Evolutionary conservation across 2,113 vertebrate genomes (phyloP).

Genomic region (Sula dactylatra): DNA sequence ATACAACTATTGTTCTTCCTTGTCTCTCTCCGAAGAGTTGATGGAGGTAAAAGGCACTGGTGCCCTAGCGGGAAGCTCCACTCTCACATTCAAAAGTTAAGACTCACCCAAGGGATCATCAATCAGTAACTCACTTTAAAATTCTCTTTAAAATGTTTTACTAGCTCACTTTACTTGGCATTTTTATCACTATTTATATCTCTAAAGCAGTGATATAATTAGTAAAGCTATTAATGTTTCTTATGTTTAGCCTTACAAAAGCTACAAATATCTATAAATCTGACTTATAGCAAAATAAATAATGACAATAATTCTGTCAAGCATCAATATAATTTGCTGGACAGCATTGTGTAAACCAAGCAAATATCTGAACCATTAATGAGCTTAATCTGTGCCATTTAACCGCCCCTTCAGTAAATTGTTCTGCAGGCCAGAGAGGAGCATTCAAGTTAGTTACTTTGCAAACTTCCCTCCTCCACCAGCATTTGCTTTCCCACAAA

Average conservation of each 20-base stretch:
- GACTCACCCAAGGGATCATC: constrained; percentile 55
- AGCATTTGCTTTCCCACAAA: background rate
- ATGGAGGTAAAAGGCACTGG: background rate
- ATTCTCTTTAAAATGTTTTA: constrained; percentile 76
- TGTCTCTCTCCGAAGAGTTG: background rate
- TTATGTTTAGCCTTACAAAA: constrained; percentile 69
- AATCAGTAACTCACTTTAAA: constrained; percentile 70
- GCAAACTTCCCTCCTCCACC: background rate
- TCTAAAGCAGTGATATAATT: constrained; percentile 75
- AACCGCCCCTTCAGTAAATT: constrained; percentile 9
- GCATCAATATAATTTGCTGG: constrained; percentile 61
- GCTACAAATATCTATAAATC: constrained; percentile 72
- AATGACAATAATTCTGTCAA: constrained; percentile 71
- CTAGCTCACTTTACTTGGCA: constrained; percentile 71
- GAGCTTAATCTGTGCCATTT: constrained; percentile 54
- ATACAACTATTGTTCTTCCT: constrained; percentile 6
- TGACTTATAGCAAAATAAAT: constrained; percentile 72
- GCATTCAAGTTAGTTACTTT: background rate
- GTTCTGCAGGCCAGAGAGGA: background rate
- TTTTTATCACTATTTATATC: constrained; percentile 75
- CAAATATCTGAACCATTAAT: constrained; percentile 54
- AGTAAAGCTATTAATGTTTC: constrained; percentile 78
- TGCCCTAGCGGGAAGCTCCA: background rate
- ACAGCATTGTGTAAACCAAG: constrained; percentile 57
- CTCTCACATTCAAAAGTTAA: constrained; percentile 42